phyloP scores from a whole-genome alignment of 2,797 vertebrate species.

The Mus minutoides region DNA sequence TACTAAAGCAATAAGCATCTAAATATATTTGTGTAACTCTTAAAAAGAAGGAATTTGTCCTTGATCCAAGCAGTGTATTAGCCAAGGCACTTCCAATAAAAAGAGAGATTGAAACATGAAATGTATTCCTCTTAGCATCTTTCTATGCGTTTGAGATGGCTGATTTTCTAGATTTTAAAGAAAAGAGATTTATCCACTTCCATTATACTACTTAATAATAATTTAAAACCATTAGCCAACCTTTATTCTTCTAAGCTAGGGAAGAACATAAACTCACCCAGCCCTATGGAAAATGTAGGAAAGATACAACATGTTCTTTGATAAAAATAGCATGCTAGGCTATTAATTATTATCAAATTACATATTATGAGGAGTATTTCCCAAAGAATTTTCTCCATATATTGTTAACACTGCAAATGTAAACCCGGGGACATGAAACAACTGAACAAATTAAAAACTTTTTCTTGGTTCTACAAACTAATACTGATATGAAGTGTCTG shows the following conservation, averaged over 20 bases:
- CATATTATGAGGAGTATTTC: neutral
- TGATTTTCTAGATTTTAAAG: neutral
- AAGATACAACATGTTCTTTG: neutral
- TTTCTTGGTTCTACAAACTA: neutral
- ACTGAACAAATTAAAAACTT: neutral
- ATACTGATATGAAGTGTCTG: neutral
- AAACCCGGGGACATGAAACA: neutral
- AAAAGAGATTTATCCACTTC: neutral
- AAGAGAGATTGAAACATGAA: neutral
- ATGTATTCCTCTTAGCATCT: neutral
- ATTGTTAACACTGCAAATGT: neutral
- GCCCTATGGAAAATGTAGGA: neutral
- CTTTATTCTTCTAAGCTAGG: neutral
- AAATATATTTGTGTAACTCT: neutral
- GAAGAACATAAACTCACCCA: neutral
- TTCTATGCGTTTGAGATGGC: neutral
- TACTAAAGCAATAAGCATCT: neutral
- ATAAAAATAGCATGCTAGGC: neutral
- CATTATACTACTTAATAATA: neutral
- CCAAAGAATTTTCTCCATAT: neutral
- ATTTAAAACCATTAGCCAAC: neutral
- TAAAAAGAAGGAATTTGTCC: neutral
- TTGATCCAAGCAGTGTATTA: neutral
- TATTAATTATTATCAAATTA: constrained; percentile 1
- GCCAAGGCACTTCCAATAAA: neutral